These are phyloP conservation scores for Drosophila neocordata DNA, from an alignment of 1,140 invertebrate species.

Conservation along the genomic window DNA sequence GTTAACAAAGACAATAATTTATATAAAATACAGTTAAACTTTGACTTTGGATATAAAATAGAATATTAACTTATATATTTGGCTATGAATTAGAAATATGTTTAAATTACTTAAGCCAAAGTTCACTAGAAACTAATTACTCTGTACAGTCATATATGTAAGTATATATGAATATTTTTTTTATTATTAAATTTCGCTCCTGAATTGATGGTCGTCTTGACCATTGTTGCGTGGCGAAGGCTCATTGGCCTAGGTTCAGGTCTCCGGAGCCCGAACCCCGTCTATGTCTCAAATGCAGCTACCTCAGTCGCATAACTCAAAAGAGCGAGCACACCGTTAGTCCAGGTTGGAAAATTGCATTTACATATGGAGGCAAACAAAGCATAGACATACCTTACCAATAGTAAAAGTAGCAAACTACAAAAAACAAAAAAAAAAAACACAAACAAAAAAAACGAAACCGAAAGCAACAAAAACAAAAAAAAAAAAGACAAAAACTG, in stretches of 20 bases:
- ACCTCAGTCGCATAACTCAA: constrained; percentile 69
- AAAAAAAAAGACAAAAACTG: constrained; percentile 41
- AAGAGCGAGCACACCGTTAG: constrained; percentile 81
- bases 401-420: constrained; percentile 47
- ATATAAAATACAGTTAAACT: no score
- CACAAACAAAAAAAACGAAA: constrained; percentile 11
- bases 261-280: background rate
- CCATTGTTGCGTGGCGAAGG: constrained; percentile 77
- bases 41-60: no score
- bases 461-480: constrained; percentile 7
- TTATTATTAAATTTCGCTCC: constrained; percentile 28
- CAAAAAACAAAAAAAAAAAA: constrained; percentile 27
- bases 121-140: background rate
- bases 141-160: no score
- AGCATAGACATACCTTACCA: constrained; percentile 42
- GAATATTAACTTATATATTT: no score
- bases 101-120: no score
- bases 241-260: constrained; percentile 66
- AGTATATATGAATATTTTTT: no score
- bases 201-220: constrained; percentile 31
- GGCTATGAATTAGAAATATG: no score
- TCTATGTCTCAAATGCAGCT: constrained; percentile 13
- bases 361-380: constrained; percentile 77
- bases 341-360: constrained; percentile 75
- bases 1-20: no score